Base-by-base conservation (phyloP, 2,113 vertebrate species). In the Gallinago jamesoni region DNA sequence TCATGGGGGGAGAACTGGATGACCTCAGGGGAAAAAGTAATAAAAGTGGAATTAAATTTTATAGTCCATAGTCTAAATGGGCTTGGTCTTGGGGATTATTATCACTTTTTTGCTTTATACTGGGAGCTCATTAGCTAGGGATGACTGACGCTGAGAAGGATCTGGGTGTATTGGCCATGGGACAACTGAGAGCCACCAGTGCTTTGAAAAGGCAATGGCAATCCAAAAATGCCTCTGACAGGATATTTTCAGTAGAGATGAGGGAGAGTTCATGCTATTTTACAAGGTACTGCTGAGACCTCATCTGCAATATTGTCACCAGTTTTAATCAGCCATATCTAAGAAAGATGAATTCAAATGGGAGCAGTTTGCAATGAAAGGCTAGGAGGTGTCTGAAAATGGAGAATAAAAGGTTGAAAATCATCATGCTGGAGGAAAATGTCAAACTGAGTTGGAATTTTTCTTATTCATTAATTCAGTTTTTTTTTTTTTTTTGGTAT, bases 301-400 rank as follows among this genome's bases (percentile, higher is more conserved):
- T 91, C 62, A 68, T 57, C 55, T 87, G 60, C 64, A 87, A 23
- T 57, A 53, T 45, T 85, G 31, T 85, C 70, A 69, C 45, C 45
- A 55, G 47, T 85, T 95, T 91, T 91, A 87, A 96, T 91, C 91
- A 94, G 78, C 70, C 77, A 57, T 64, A 62, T 64, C 78, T 87
- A 81, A 76, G 84, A 82, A 93, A 82, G 70, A 76, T 66, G 13
- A 87, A 94, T 87, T 91, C 18, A 63, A 93, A 80, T 69, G 31
- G 7, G 25, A 94, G 21, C 31, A 74, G n/a, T 87, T 75, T 82
- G 60, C 56, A 66, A 5, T 50, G 55, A 83, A 93, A 87, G n/a
- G 62, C 52, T 91, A 69, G 25, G 21, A 91, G 24, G 59, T 72
- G 3, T 39, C 75, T 76, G 45, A 69, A 96, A 96, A 85, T 23